A percentile compares a stretch with the other conserved stretches of the same genome.
Evolutionary conservation across 2,113 vertebrate genomes (phyloP).

Genomic region (Carlito syrichta): DNA sequence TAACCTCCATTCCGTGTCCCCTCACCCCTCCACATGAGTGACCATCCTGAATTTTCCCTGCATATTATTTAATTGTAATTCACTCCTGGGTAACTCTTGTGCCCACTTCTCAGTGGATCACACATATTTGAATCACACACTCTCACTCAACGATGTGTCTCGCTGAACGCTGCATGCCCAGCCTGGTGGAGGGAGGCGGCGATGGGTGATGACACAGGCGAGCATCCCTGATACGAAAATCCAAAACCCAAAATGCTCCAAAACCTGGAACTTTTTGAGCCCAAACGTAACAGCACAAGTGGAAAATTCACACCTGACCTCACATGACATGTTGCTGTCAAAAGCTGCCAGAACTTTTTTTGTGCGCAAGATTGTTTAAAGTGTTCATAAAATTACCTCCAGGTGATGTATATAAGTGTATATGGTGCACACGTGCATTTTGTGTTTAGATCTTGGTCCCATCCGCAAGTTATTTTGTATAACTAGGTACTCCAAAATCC

Average conservation of each 20-base stretch:
- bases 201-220: not conserved
- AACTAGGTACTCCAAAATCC: not conserved
- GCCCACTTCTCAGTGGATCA: not conserved
- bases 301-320: not conserved
- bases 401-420: not conserved
- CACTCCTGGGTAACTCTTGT: fast-evolving
- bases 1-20: no score
- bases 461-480: not conserved
- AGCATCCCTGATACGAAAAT: not conserved
- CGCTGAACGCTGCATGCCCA: not conserved
- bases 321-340: not conserved
- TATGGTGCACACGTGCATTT: not conserved
- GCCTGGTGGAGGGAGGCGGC: not conserved
- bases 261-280: not conserved
- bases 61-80: not conserved
- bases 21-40: no score
- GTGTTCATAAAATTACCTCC: not conserved
- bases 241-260: not conserved
- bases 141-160: no score
- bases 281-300: not conserved
- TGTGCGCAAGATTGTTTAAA: not conserved
- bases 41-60: not conserved
- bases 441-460: not conserved
- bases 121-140: not conserved
- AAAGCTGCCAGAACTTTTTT: not conserved